Base-by-base conservation (phyloP, 2,113 vertebrate genomes). In the Atractosteus spatula region DNA sequence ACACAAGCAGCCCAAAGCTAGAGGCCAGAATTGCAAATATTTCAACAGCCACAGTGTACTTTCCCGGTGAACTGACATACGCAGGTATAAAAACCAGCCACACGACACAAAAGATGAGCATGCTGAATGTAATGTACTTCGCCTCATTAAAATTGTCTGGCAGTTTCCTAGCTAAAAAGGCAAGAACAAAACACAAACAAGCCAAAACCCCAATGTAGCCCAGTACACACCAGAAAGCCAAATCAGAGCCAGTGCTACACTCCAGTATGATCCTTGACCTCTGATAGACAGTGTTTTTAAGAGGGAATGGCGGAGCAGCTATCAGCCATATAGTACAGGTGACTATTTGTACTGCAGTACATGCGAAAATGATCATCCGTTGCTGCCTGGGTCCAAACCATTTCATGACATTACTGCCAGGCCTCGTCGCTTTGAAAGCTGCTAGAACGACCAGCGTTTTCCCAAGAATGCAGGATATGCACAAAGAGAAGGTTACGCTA, bases 21-120 rank as follows among this genome's bases (percentile, higher is more conserved):
- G 89, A 90, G 1, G 88, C 83, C 63, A 89, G 73, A 74, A 91
- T 90, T 0, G 89, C 87, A 77, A 91, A 91, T 16, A 87, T 88
- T 76, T 91, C 88, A 4, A 91, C 88, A 45, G 89, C 85, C 29
- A 87, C 88, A 29, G 87, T 84, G 71, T 86, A 89, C 17, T 84
- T 88, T 55, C 90, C 90, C 62, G 90, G 89, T 5, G 89, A 80
- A 69, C 88, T 91, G 66, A 91, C 74, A 47, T 89, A 89, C 2
- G 84, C 86, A 5, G 87, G 87, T 10, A 89, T 76, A 70, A 89
- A 89, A 3, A 85, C 79, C n/a, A 89, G 42, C 86, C 86, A 89
- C 1, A 88, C 86, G 3, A 83, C 82, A 65, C 83, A 87, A 76
- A 89, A 89, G 69, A 89, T 88, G 44, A 89, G 68, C 84, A 89